Conservation (phyloP, 1,140 invertebrate species). For the Leucophenga varia region DNA sequence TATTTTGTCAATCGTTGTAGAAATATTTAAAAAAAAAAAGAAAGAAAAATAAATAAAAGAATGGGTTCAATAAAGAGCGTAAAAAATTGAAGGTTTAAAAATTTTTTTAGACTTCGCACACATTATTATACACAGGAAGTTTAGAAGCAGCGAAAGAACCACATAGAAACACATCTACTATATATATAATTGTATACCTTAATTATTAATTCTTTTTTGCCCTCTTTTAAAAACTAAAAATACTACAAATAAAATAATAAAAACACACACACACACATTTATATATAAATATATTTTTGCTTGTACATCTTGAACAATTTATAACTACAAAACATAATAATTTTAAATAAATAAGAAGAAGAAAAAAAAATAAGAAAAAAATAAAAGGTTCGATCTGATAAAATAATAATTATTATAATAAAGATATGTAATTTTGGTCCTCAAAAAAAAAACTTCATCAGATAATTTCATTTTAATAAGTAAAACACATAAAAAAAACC, state of each 20-base stretch:
- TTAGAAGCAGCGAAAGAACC: too few species aligned
- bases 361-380: slow-evolving; percentile 2
- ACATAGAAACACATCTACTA: neutral
- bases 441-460: neutral
- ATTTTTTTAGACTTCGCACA: too few species aligned
- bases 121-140: too few species aligned
- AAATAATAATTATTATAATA: slow-evolving; percentile 1
- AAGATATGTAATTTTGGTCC: neutral
- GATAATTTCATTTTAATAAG: neutral
- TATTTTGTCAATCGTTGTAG: neutral
- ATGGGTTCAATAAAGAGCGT: too few species aligned
- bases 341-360: neutral
- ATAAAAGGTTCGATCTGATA: neutral
- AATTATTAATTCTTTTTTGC: neutral
- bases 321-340: too few species aligned
- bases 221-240: too few species aligned
- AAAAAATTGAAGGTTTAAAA: too few species aligned
- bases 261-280: too few species aligned
- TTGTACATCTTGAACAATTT: neutral
- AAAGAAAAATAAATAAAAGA: neutral
- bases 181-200: neutral
- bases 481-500: slow-evolving; percentile 15
- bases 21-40: neutral
- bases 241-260: too few species aligned
- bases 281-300: slow-evolving; percentile 3